Evolutionary conservation across 2,888 invertebrate species (phyloP).

Genomic region (Strigamia crassipes): DNA sequence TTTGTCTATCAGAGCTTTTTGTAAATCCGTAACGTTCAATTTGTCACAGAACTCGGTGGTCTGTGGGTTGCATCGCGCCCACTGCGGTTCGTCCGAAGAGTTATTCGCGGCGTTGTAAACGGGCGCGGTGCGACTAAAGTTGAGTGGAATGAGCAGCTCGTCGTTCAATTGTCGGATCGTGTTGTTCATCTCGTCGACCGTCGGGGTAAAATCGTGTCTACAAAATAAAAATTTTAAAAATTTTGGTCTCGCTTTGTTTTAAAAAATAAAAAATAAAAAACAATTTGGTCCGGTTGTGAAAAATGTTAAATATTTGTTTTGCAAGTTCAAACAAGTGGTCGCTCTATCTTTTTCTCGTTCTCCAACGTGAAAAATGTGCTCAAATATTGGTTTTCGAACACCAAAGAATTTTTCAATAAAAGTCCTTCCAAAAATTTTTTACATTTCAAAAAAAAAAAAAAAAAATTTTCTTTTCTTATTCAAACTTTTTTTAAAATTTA

Average conservation of each 20-base stretch:
- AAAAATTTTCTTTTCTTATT: too few species aligned
- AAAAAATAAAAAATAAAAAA: constrained; percentile 65
- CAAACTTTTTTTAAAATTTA: too few species aligned
- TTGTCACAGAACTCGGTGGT: constrained; percentile 62
- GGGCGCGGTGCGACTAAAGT: constrained; percentile 77
- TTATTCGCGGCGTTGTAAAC: constrained; percentile 60
- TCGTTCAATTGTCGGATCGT: constrained; percentile 61
- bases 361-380: background rate
- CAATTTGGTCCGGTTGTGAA: background rate
- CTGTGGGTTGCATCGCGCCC: constrained; percentile 60
- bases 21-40: constrained; percentile 76
- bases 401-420: background rate
- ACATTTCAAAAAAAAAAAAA: too few species aligned
- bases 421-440: too few species aligned
- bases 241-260: background rate
- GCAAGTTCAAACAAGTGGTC: background rate
- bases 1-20: constrained; percentile 62
- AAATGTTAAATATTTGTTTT: background rate
- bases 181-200: background rate
- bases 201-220: constrained; percentile 54
- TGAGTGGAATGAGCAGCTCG: constrained; percentile 73
- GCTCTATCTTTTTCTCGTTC: too few species aligned
- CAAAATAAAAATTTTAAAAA: constrained; percentile 56
- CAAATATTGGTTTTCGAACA: background rate
- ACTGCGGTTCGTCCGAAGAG: constrained; percentile 47